These are phyloP conservation scores for Bombus superbus DNA, from an alignment of 1,140 invertebrate species.

Conservation along the genomic window DNA sequence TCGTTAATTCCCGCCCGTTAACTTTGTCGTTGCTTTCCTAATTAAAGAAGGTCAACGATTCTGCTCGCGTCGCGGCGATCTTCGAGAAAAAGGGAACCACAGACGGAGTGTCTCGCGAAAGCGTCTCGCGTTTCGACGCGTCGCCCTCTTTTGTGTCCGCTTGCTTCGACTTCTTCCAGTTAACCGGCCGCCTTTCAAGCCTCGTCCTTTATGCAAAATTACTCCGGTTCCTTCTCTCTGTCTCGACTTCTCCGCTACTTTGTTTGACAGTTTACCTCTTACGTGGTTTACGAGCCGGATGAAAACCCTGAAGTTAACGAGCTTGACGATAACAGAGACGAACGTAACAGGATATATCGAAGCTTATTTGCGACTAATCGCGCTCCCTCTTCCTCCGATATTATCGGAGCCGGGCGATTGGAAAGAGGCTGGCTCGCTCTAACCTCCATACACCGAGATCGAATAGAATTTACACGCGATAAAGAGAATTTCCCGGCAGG, in stretches of 20 bases:
- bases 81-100: not conserved
- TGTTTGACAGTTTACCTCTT: not conserved
- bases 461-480: conserved; percentile 1
- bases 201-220: not conserved
- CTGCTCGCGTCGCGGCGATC: not conserved
- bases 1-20: conserved; percentile 39
- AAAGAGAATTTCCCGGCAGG: not conserved
- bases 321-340: not conserved
- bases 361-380: not conserved
- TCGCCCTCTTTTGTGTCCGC: not conserved
- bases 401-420: not conserved
- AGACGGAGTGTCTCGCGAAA: not conserved
- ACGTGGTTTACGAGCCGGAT: too few relatives aligned
- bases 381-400: too few relatives aligned
- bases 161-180: not conserved
- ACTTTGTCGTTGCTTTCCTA: conserved; percentile 40
- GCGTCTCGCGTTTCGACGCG: not conserved
- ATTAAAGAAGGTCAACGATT: conserved; percentile 40
- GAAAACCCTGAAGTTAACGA: not conserved
- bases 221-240: not conserved
- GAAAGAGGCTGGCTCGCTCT: not conserved
- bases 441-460: not conserved
- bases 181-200: too few relatives aligned
- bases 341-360: conserved; percentile 11
- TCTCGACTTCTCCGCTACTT: not conserved